Conservation (phyloP, 1,140 invertebrate genomes). For the Phymorhynchus buccinoides region DNA sequence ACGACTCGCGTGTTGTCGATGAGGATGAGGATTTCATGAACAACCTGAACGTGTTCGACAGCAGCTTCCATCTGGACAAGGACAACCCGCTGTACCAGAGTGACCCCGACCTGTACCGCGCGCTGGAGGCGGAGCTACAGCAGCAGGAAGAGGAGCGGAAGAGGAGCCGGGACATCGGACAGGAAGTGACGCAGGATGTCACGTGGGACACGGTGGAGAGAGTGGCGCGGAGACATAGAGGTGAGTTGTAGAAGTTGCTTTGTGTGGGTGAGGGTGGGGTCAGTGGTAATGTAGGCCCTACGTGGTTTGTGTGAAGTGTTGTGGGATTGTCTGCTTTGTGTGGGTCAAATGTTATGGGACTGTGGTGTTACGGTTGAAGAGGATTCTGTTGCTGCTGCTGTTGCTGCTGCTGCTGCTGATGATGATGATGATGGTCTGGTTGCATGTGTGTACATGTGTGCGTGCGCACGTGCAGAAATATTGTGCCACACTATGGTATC, state of each 20-base stretch:
- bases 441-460: not conserved
- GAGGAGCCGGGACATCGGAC: slow-evolving; percentile 7
- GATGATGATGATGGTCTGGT: not conserved
- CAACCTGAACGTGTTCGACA: slow-evolving; percentile 65
- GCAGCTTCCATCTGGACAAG: slow-evolving; percentile 58
- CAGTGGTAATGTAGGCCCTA: not conserved
- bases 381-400: no score
- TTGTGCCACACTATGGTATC: no score
- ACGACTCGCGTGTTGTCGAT: slow-evolving; percentile 52
- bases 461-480: no score
- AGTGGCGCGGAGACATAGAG: slow-evolving; percentile 49
- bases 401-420: no score
- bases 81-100: slow-evolving; percentile 65
- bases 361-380: not conserved
- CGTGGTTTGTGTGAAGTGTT: not conserved
- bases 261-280: not conserved
- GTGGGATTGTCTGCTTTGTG: not conserved
- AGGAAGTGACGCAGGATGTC: slow-evolving; percentile 55
- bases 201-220: slow-evolving; percentile 61
- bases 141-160: slow-evolving; percentile 26
- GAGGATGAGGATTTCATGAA: slow-evolving; percentile 50
- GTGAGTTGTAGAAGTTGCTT: not conserved
- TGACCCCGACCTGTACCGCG: slow-evolving; percentile 59
- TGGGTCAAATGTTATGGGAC: not conserved
- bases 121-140: slow-evolving; percentile 49